Conservation (phyloP, 37 sponge, comb jelly and placozoan species). For the Axinella damicornis region DNA sequence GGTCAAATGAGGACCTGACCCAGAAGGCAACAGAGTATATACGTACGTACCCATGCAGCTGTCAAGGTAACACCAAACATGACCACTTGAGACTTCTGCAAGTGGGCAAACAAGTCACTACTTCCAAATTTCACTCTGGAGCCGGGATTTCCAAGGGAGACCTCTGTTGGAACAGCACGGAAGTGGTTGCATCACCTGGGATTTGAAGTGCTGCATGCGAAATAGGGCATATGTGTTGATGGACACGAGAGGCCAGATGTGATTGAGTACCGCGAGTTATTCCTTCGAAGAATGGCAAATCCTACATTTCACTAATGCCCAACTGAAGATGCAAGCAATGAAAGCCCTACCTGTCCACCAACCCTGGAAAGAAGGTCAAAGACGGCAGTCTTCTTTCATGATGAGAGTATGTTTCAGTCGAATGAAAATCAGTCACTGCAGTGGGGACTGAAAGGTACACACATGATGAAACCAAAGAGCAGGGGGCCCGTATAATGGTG, state of each 20-base stretch:
- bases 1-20: slow-evolving; percentile 7
- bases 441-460: neutral
- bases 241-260: slow-evolving; percentile 73
- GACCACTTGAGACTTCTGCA: neutral
- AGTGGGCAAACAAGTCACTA: slow-evolving; percentile 52
- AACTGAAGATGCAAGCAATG: too few species aligned
- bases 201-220: slow-evolving; percentile 34
- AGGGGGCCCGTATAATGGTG: neutral
- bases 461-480: neutral
- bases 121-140: slow-evolving; percentile 46
- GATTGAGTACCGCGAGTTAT: slow-evolving; percentile 30
- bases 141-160: slow-evolving; percentile 6
- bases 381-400: slow-evolving; percentile 4
- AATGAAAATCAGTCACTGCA: neutral
- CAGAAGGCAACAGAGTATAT: neutral
- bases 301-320: too few species aligned
- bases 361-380: neutral
- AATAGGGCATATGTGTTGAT: slow-evolving; percentile 66
- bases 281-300: slow-evolving; percentile 33
- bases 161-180: slow-evolving; percentile 44
- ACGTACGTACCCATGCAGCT: too few species aligned
- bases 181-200: slow-evolving; percentile 68
- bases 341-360: too few species aligned
- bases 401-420: slow-evolving; percentile 4
- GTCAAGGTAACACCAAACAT: too few species aligned